Evolutionary conservation across 2,113 vertebrate genomes (phyloP).

Genomic region (Morone saxatilis): DNA sequence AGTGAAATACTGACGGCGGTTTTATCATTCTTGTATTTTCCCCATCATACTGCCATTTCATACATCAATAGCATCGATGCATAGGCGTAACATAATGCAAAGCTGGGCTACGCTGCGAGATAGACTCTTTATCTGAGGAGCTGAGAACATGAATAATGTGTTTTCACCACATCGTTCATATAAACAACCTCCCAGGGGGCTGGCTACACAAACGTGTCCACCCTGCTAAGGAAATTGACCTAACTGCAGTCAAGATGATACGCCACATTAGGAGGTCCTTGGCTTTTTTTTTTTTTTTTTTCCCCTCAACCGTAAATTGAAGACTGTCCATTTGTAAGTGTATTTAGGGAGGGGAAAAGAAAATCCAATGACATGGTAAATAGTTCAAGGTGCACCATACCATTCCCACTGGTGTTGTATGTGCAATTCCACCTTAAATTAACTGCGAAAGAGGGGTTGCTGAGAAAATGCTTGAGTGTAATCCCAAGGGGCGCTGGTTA

Average conservation of each 20-base stretch:
- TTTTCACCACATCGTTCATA: conserved; percentile 61
- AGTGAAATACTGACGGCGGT: conserved; percentile 48
- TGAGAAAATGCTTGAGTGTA: conserved; percentile 47
- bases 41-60: conserved; percentile 60
- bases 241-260: conserved; percentile 65
- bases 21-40: conserved; percentile 62
- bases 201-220: conserved; percentile 61
- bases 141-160: conserved; percentile 75
- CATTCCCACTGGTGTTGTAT: conserved; percentile 33
- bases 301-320: conserved; percentile 34
- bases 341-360: conserved; percentile 44
- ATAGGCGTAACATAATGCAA: conserved; percentile 61
- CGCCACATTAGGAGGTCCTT: conserved; percentile 53
- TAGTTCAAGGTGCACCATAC: conserved; percentile 47
- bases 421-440: conserved; percentile 62
- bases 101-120: conserved; percentile 55
- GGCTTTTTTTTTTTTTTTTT: neutral
- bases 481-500: conserved; percentile 42
- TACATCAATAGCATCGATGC: conserved; percentile 68
- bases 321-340: conserved; percentile 52
- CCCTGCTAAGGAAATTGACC: conserved; percentile 69
- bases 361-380: conserved; percentile 57
- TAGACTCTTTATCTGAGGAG: conserved; percentile 65
- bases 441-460: conserved; percentile 28
- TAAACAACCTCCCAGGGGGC: conserved; percentile 64